Base-by-base conservation (phyloP, 2,888 invertebrate genomes). In the Noctua comes region DNA sequence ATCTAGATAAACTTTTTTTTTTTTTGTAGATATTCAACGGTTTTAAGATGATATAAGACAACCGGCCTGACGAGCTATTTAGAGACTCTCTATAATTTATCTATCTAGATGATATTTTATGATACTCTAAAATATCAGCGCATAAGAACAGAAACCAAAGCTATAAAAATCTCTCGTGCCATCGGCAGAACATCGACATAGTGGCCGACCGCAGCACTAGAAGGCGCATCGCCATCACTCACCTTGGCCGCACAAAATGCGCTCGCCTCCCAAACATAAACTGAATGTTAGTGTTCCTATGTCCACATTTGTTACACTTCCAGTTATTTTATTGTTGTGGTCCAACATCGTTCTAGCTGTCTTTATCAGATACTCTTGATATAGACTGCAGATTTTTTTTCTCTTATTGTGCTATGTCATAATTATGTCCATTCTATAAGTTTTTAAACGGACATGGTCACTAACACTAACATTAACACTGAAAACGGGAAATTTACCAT, bases 251-350 rank as follows among this genome's bases (percentile, higher is more conserved):
- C 73, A 77, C 84, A 84, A 79, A 83, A 71, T 82, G 86, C 86
- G 84, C 85, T 77, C 73, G 73, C 64, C 70, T 73, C 73, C 66
- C 54, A 75, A 83, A 86, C 82, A 83, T 82, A 84, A 84, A 83
- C 84, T 76, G 80, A 81, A 81, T 83, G 77, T 79, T 81, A 84
- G 82, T 79, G 82, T 82, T 82, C 57, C 81, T 76, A 51, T 73
- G 79, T 79, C 69, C 73, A 73, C 76, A 78, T 87, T 87, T 85
- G 83, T 77, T 79, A 76, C 73, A 36, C 62, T 80, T 80, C 69
- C 74, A 79, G 76, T 76, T 83, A 76, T 81, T 84, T 76, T 77
- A 80, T 79, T 83, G 69, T 69, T 51, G 48, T 77, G 69, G 43
- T 46, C 64, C 10, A 51, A 73, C 66, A 70, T 68, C 43, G 66